Evolutionary conservation across 2,113 vertebrate genomes (phyloP), one percentile per base, ranked within the genome.

Genomic region (Dasyurus viverrinus): DNA sequence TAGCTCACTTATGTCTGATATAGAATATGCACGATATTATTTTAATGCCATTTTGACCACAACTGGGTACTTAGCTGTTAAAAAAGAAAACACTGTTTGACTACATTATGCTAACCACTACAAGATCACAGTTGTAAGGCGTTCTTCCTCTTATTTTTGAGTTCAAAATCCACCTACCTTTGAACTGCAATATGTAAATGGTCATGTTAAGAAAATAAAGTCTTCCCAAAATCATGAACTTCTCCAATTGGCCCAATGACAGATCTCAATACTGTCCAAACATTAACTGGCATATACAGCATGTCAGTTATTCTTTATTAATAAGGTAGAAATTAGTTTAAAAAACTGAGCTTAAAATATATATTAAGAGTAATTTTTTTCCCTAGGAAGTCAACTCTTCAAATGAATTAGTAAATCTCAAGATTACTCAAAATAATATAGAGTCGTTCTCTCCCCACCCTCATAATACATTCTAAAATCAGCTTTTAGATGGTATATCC

Each of bases 81-180:
- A 14, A n/a, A 93, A 96, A 36, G 52, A 92, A 96, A 96, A 95
- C 53, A 50, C 9, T 60, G 19, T 42, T 84, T 84, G n/a, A 50
- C 76, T 89, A 42, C 48, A 90, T 92, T 94, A 53, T 55, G 68
- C 14, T 48, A 84, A 90, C n/a, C 42, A 93, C 92, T 46, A 5
- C 5, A 53, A 92, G 54, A 92, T 47, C 16, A 93, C 60, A 93
- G 26, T 54, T 84, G 25, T 92, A 36, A 30, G 36, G 54, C 92
- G 89, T 50, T 94, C 89, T 57, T 94, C 10, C 8, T 89, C 95
- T 1, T 94, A 60, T 93, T 26, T 52, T 68, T 92, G 55, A 93
- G 91, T 52, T 76, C n/a, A 53, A 47, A 16, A 50, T 4, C 48
- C 91, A 91, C n/a, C 68, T 84, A 91, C n/a, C 68, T 84, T 23